Evolutionary conservation across 2,888 invertebrate species (phyloP), one percentile per base, ranked within the genome.

Genomic region (Exephanes ischioxanthus): DNA sequence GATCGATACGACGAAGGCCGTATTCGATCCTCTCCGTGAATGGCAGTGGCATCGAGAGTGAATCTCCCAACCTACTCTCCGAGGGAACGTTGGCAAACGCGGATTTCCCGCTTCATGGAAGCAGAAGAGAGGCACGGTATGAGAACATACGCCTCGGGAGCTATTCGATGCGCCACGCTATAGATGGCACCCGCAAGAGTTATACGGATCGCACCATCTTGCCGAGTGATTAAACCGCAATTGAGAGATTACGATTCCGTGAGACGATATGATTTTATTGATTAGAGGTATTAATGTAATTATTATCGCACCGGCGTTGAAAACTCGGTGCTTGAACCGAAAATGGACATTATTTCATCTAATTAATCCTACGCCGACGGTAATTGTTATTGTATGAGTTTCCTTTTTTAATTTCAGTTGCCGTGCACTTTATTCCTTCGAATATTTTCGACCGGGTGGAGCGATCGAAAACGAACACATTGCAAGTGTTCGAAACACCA

Each of bases 221-320:
- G 78, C 72, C 78, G 73, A 81, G 76, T 81, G 75, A 85, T 82
- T 85, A 79, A 78, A 79, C 67, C 33, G 48, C 82, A 85, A 85
- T 85, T 82, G 79, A 85, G 78, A 82, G 78, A 82, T 80, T 73
- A 80, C 67, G 26, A 63, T 70, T 53, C 19, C 61, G 58, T 26
- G 11, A 26, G 26, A 14, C 58, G 58, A 58, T 58, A 58, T 22
- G 26, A 26, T 58, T 26, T 58, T 58, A 14, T 22, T 4, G 58
- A 58, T 58, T 58, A 58, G 58, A 58, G 14, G 26, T 58, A 14
- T 26, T 58, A 58, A 58, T 58, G 9, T 58, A 14, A 58, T 58
- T 58, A 26, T 26, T 26, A 26, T 58, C 26, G 58, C 11, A 58
- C 58, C 22, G 26, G 22, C 22, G 26, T 26, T 22, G 0, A 58